Evolutionary conservation across 2,113 vertebrate genomes (phyloP).

Genomic region (Microcebus lehilahytsara): DNA sequence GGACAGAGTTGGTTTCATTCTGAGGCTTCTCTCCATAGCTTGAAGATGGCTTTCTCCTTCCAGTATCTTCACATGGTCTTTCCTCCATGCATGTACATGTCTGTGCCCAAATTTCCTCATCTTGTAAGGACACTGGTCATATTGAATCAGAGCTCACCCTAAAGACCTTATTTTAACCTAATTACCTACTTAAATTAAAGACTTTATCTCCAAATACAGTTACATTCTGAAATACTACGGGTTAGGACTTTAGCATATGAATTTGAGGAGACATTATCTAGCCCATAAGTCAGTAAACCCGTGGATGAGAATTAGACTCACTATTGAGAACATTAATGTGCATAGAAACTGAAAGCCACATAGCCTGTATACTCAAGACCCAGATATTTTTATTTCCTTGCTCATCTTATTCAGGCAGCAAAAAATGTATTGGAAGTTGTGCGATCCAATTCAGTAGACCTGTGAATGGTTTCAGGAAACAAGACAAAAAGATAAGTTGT

Average conservation of each 20-base stretch:
- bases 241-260: neutral
- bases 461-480: neutral
- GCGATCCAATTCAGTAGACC: neutral
- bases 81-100: neutral
- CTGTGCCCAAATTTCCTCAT: neutral
- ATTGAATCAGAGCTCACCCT: neutral
- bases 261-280: neutral
- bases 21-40: neutral
- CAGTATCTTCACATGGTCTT: neutral
- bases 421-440: neutral
- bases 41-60: neutral
- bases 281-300: neutral
- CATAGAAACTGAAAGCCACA: neutral
- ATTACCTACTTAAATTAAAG: neutral
- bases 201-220: neutral
- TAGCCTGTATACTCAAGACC: neutral
- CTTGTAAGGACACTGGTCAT: neutral
- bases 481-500: neutral
- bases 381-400: neutral
- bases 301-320: neutral
- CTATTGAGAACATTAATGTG: neutral
- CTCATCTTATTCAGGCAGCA: neutral
- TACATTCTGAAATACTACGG: neutral
- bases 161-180: neutral
- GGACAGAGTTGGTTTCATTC: neutral